These are phyloP conservation scores for Drosophila glabriapex DNA, from an alignment of 2,888 invertebrate genomes.

Conservation along the genomic window DNA sequence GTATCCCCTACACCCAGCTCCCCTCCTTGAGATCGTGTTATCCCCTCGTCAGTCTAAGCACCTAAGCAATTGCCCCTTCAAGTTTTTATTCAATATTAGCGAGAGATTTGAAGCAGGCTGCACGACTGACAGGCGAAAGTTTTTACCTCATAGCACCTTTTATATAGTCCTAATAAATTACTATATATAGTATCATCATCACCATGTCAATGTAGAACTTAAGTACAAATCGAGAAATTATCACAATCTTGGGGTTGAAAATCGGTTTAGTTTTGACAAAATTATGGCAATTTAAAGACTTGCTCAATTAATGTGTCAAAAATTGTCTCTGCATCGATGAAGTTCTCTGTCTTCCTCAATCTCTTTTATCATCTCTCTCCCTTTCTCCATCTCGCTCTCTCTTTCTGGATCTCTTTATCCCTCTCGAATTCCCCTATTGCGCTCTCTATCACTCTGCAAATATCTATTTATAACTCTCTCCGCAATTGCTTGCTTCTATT, in stretches of 20 bases:
- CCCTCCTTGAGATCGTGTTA: not conserved
- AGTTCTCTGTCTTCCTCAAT: not conserved
- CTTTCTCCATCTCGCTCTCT: not conserved
- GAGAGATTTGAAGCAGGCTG: constrained; percentile 23
- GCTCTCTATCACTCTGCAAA: accelerated
- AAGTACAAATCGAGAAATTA: not conserved
- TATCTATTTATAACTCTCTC: not conserved
- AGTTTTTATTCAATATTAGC: constrained; percentile 41
- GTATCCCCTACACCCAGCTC: constrained; percentile 15
- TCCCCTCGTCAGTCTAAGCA: constrained; percentile 2
- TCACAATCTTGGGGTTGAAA: accelerated
- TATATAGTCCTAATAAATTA: not conserved
- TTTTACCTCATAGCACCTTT: constrained; percentile 27
- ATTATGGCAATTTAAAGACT: accelerated
- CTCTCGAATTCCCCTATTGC: not conserved
- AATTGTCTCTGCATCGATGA: not conserved
- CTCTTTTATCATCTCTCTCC: not conserved
- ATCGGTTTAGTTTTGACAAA: not conserved
- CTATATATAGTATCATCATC: not conserved
- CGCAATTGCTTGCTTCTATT: not conserved
- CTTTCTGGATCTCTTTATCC: not conserved
- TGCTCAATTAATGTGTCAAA: not conserved
- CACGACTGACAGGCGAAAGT: constrained; percentile 39
- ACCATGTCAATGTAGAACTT: not conserved
- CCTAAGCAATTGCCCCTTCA: constrained; percentile 3